Conservation (phyloP, 2,888 invertebrate species). For the Rutpela maculata region DNA sequence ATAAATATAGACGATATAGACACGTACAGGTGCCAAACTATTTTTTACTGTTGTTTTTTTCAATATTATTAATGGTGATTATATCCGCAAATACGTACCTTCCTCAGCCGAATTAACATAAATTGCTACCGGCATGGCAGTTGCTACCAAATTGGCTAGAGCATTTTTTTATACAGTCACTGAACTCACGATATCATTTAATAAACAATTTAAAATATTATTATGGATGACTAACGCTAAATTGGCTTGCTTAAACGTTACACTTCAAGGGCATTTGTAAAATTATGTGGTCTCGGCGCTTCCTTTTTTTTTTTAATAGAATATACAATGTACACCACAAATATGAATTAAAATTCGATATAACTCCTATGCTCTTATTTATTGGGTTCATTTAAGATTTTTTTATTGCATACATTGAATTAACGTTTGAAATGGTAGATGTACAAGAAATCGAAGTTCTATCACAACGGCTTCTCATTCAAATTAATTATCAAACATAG, state of each 20-base stretch:
- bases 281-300: background rate
- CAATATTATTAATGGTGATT: background rate
- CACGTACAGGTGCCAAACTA: background rate
- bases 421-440: too few species aligned
- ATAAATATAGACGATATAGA: background rate
- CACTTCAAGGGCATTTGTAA: background rate
- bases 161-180: background rate
- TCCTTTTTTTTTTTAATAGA: background rate
- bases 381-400: too few species aligned
- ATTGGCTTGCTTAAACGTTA: background rate
- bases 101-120: background rate
- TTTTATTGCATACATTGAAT: too few species aligned
- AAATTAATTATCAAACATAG: too few species aligned
- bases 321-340: too few species aligned
- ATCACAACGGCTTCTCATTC: too few species aligned
- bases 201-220: conserved; percentile 15
- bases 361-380: too few species aligned
- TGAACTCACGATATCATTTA: conserved; percentile 18
- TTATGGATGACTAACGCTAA: conserved; percentile 13
- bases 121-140: background rate
- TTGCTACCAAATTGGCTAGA: conserved; percentile 11
- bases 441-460: too few species aligned
- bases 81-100: background rate
- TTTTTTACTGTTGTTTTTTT: background rate
- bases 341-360: too few species aligned